Evolutionary conservation across 2,113 vertebrate species (phyloP).

Genomic region (Atlantisia rogersi): DNA sequence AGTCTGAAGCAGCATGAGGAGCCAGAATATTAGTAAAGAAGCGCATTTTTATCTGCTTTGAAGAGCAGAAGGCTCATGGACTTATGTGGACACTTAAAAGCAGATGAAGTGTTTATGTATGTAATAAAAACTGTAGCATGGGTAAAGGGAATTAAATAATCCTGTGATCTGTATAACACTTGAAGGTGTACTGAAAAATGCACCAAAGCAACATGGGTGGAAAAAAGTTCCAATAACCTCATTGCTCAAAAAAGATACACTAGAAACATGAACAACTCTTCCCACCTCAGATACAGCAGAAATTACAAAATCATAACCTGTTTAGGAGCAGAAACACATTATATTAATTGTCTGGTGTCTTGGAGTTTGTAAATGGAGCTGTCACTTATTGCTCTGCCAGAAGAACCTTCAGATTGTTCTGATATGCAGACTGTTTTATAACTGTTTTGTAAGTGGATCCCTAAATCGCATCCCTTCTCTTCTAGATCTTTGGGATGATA

Average conservation of each 20-base stretch:
- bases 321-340: not conserved
- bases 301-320: not conserved
- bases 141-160: not conserved
- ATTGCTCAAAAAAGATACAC: not conserved
- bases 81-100: not conserved
- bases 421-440: not conserved
- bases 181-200: not conserved
- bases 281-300: not conserved
- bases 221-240: not conserved
- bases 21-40: not conserved
- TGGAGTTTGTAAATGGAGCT: not conserved
- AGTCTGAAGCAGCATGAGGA: not conserved
- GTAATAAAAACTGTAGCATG: not conserved
- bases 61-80: not conserved
- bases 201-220: not conserved
- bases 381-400: not conserved
- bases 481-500: conserved; percentile 96
- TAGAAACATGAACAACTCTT: not conserved
- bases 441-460: not conserved
- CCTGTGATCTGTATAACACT: not conserved
- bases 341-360: not conserved
- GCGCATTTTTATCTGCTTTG: not conserved
- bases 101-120: not conserved
- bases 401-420: not conserved
- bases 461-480: conserved; percentile 66